phyloP scores from a whole-genome alignment of 2,113 vertebrate species.

The Butorides virescens region DNA sequence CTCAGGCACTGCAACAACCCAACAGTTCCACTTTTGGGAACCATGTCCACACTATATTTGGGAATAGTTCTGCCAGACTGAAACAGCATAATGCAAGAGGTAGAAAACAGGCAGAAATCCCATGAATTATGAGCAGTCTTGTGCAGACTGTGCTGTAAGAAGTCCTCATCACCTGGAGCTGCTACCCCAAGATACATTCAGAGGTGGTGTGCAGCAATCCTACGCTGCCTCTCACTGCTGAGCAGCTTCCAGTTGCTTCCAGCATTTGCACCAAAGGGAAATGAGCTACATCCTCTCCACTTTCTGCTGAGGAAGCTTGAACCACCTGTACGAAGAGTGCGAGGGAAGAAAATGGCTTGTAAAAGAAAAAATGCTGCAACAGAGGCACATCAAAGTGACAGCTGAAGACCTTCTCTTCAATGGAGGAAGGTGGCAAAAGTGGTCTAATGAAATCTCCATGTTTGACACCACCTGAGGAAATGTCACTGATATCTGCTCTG shows the following conservation, averaged over 20 bases:
- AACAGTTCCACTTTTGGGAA: background rate
- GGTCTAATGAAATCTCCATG: background rate
- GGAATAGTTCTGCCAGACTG: background rate
- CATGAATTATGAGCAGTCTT: background rate
- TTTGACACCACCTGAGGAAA: background rate
- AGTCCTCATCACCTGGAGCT: background rate
- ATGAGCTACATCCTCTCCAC: background rate
- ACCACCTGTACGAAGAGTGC: rapidly evolving
- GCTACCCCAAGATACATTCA: background rate
- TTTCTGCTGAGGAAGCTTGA: background rate
- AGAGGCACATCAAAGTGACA: background rate
- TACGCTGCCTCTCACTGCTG: rapidly evolving
- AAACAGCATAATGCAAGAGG: rapidly evolving
- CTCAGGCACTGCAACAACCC: background rate
- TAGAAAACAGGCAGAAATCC: background rate
- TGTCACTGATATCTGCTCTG: background rate
- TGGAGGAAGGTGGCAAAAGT: rapidly evolving
- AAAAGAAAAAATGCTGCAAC: background rate
- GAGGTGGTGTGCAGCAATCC: background rate
- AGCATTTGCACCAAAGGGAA: background rate
- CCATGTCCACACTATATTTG: rapidly evolving
- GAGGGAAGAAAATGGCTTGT: background rate
- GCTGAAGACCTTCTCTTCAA: background rate
- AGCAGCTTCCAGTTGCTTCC: background rate
- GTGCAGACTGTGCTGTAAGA: background rate